Evolutionary conservation across 2,797 vertebrate genomes (phyloP).

Genomic region (Merluccius polli): DNA sequence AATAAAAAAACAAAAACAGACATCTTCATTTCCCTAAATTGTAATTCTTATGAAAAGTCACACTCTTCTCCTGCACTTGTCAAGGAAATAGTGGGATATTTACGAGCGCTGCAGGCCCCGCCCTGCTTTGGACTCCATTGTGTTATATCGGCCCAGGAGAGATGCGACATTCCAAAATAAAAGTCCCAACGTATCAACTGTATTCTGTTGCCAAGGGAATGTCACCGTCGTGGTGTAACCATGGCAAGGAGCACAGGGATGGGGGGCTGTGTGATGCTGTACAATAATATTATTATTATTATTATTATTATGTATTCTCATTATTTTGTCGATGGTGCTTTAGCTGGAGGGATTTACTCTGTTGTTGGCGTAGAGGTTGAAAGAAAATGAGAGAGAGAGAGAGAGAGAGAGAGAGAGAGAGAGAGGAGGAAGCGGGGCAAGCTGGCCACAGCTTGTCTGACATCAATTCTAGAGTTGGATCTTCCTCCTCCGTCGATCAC

Average conservation of each 20-base stretch:
- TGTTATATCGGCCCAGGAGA: not conserved
- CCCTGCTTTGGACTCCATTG: not conserved
- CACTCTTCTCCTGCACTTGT: not conserved
- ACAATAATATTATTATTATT: not conserved
- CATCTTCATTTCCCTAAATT: not conserved
- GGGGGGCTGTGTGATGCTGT: not conserved
- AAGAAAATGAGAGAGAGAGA: conserved; percentile 21
- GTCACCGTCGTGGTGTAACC: conserved; percentile 32
- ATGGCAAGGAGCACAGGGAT: conserved; percentile 25
- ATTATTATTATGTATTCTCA: not conserved
- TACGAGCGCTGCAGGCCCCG: not conserved
- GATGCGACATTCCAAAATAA: not conserved
- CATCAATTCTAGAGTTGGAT: conserved; percentile 72
- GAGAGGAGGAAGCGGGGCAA: conserved; percentile 63
- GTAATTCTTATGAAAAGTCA: not conserved
- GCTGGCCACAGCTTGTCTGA: conserved; percentile 77
- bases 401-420: conserved; percentile 28
- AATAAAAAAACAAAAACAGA: conserved; percentile 3
- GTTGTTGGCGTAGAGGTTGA: conserved; percentile 19
- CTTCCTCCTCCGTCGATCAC: conserved; percentile 59
- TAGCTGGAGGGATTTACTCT: not conserved
- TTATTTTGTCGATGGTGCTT: conserved; percentile 1
- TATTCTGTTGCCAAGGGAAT: conserved; percentile 17
- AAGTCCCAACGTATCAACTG: not conserved
- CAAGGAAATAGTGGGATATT: not conserved